phyloP scores from a whole-genome alignment of 2,888 invertebrate species.

The Cyclophora albipunctata region DNA sequence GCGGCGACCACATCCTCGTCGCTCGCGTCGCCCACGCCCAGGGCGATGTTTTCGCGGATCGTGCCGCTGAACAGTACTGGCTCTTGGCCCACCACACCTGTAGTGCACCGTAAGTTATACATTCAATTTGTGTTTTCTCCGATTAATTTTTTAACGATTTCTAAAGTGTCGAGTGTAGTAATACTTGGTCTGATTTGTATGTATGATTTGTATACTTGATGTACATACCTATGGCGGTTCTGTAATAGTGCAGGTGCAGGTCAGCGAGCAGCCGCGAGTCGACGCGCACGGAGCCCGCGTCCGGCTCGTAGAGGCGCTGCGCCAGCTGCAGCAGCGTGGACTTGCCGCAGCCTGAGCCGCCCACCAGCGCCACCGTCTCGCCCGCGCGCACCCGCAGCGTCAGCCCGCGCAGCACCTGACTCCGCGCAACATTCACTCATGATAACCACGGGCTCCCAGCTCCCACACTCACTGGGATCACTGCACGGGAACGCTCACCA shows the following conservation, averaged over 20 bases:
- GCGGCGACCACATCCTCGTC: constrained; percentile 80
- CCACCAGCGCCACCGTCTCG: constrained; percentile 83
- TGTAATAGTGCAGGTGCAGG: constrained; percentile 74
- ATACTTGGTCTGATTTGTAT: too few relatives aligned
- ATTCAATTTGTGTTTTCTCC: too few relatives aligned
- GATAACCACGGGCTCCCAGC: too few relatives aligned
- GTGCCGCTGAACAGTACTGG: constrained; percentile 89
- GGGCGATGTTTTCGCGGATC: constrained; percentile 80
- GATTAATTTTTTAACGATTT: too few relatives aligned
- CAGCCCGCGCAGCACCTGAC: constrained; percentile 79
- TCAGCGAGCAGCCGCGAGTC: constrained; percentile 78
- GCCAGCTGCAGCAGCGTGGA: constrained; percentile 86
- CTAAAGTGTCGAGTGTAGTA: too few relatives aligned
- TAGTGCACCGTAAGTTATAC: background rate
- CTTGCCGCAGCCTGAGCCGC: constrained; percentile 86
- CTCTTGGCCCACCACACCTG: constrained; percentile 90
- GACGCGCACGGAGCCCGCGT: constrained; percentile 71
- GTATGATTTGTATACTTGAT: constrained; percentile 4
- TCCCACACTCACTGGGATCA: too few relatives aligned
- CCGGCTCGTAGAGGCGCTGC: constrained; percentile 83
- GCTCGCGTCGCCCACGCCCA: constrained; percentile 79
- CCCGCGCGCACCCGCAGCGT: constrained; percentile 77
- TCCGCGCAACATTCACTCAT: background rate
- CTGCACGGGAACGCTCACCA: too few relatives aligned
- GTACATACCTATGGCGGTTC: constrained; percentile 55